Percentiles rank a stretch among this genome's conserved stretches.
Conservation (phyloP, 2,113 vertebrate genomes). For the Plestiodon gilberti region DNA sequence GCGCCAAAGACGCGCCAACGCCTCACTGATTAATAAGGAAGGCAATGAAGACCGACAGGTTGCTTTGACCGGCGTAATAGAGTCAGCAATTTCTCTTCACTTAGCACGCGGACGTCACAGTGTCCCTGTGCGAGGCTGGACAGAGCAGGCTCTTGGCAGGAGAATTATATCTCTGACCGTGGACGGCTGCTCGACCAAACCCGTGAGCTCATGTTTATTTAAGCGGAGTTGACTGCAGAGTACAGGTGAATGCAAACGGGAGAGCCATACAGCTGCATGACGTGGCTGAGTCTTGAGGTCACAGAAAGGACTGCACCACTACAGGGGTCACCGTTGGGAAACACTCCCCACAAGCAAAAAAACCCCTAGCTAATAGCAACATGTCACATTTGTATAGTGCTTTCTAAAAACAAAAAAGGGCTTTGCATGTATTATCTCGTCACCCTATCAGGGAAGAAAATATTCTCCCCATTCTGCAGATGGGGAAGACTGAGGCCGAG, state of each 20-base stretch:
- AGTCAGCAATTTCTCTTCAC: slow-evolving; percentile 45
- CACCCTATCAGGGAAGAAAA: too few relatives aligned
- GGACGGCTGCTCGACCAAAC: slow-evolving; percentile 9
- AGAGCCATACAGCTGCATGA: not conserved
- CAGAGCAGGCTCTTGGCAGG: not conserved
- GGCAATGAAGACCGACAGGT: not conserved
- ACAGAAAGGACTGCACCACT: too few relatives aligned
- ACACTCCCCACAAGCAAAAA: not conserved
- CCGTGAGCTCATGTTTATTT: slow-evolving; percentile 8
- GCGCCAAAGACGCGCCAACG: accelerated
- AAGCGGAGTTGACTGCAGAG: slow-evolving; percentile 8
- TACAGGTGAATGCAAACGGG: not conserved
- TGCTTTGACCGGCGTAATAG: slow-evolving; percentile 7
- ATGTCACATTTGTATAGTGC: too few relatives aligned
- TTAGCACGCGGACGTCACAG: slow-evolving; percentile 15
- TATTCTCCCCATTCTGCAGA: too few relatives aligned
- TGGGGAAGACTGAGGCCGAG: too few relatives aligned
- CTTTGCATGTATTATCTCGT: too few relatives aligned
- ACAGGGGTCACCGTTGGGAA: not conserved
- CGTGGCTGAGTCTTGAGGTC: not conserved
- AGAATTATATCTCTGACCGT: slow-evolving; percentile 16
- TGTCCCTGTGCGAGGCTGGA: accelerated
- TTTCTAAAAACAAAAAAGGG: too few relatives aligned
- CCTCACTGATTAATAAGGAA: slow-evolving; percentile 2
- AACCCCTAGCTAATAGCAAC: not conserved